Evolutionary conservation across 2,888 invertebrate species (phyloP), one percentile per base, ranked within the genome.

Genomic region (Clusia tigrina): DNA sequence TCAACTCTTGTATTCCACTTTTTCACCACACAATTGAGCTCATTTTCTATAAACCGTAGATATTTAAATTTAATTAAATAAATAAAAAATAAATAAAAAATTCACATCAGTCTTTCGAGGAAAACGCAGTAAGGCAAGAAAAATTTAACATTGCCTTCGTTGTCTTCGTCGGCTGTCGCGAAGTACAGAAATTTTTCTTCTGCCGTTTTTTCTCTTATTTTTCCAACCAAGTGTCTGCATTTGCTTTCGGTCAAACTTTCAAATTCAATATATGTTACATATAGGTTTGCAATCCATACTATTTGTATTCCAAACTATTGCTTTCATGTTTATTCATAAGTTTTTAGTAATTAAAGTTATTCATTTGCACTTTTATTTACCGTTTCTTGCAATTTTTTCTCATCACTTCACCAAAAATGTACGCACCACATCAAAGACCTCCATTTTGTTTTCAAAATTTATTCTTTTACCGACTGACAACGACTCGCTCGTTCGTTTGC

Each of bases 351-450:
- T 69, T 72, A 76, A 68, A 62, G 70, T 65, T 75, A 77, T 77
- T 77, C 68, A 71, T 74, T 71, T 76, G 46, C 71, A 71, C 76
- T 77, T 75, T 76, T 75, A 74, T 72, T 74, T 78, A 79, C 80
- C 82, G 80, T 80, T 79, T 81, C 76, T 77, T 74, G 71, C 77
- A 78, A 78, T 74, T 75, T 78, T 71, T 76, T 74, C 71, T 77
- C 78, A 78, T 76, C 78, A 80, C 81, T 78, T 71, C 76, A 77
- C 74, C 78, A 78, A 72, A 81, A 80, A 81, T 75, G 81, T 79
- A 84, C 83, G 83, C 83, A 83, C 82, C 80, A 83, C 79, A 81
- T 81, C 81, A 81, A 80, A 81, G 79, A 81, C 83, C 84, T 83
- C 84, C 84, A 83, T 83, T 84, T 83, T 84, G 84, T 83, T 83